Conservation (phyloP, 1,140 invertebrate species). For the Microplitis mediator region DNA sequence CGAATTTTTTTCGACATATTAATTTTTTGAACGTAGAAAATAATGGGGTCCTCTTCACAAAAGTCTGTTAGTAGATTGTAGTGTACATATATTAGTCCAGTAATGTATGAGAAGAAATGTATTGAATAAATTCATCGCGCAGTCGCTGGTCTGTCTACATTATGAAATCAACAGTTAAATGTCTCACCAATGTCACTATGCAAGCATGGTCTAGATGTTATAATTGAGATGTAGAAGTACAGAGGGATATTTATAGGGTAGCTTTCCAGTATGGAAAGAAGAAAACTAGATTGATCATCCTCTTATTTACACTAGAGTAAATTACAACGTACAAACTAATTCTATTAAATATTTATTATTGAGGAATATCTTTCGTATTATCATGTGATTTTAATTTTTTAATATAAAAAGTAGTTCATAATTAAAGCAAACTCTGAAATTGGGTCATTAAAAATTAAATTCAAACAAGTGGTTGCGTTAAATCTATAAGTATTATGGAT, state of each 20-base stretch:
- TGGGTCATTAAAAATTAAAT: neutral
- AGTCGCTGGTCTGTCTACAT: slow-evolving; percentile 37
- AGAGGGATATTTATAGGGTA: neutral
- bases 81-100: slow-evolving; percentile 48
- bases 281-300: slow-evolving; percentile 18
- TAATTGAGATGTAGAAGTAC: neutral
- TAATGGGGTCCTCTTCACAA: neutral
- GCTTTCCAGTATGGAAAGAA: slow-evolving; percentile 3
- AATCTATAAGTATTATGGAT: slow-evolving; percentile 31
- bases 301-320: slow-evolving; percentile 26
- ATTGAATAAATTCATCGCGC: slow-evolving; percentile 56
- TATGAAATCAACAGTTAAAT: slow-evolving; percentile 9
- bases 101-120: slow-evolving; percentile 46
- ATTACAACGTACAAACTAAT: neutral
- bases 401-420: no score
- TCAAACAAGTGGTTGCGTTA: neutral
- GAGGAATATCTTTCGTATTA: neutral
- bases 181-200: neutral
- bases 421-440: no score
- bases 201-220: neutral
- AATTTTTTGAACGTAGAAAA: neutral
- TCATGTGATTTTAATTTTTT: neutral
- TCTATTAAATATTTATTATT: neutral
- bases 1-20: neutral
- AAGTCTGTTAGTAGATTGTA: slow-evolving; percentile 45